Base-by-base conservation (phyloP, 2,797 vertebrate genomes). In the Emys orbicularis region DNA sequence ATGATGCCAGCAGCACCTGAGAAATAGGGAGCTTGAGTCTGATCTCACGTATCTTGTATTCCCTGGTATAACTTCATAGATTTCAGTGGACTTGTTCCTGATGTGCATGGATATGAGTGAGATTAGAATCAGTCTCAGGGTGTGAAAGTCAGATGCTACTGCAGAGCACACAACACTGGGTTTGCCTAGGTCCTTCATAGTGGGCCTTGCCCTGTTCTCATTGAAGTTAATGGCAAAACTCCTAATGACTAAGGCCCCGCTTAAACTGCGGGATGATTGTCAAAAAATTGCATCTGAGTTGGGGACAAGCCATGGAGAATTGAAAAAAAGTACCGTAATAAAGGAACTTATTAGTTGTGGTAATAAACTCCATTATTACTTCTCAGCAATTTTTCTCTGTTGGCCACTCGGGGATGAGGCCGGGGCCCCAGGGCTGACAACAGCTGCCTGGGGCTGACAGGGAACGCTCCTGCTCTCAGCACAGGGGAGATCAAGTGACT, bases 1-100 rank as follows among this genome's bases (percentile, higher is more conserved):
- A 89, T 88, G 90, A 97, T 87, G 13, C 52, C 90, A 91, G 53
- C 79, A 95, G 93, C 88, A 92, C 61, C 89, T 96, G 96, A 95
- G 34, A 25, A 86, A 92, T 53, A 80, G 86, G 72, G 91, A 72
- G 54, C 12, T 76, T 93, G 49, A 90, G 90, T 86, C 2, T 0
- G 1, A 44, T 37, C 34, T 74, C 1, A 21, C 53, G 29, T 8
- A 82, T 53, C 94, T 90, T 65, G 88, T 94, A 93, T 86, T 12
- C 12, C 86, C 94, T 91, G 68, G 41, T 87, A 5, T 37, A 93
- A 89, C n/a, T 72, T 23, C 79, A 88, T 79, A 47, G 37, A 56
- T 25, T 12, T 77, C 90, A 93, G 44, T 44, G 86, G 77, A 19
- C 19, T 87, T 94, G 61, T 34, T 65, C 27, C 82, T 79, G 88